Percentiles rank a stretch among this genome's conserved stretches.
Conservation (phyloP, 2,888 invertebrate species). For the Lepetodrilus schrolli region DNA sequence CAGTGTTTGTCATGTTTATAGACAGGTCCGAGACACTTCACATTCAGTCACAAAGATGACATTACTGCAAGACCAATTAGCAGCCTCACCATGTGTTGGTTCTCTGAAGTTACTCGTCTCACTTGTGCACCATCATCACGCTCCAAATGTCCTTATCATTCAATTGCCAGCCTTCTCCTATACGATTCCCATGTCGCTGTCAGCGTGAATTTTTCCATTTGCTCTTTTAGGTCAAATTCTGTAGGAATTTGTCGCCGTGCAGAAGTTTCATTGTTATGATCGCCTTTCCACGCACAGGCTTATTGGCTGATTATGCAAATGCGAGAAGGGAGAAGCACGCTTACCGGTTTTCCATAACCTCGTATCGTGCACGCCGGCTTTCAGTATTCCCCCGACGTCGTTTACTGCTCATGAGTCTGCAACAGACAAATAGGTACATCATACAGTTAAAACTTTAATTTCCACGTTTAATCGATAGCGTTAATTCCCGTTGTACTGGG, state of each 20-base stretch:
- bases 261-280: conserved; percentile 20
- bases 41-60: too few species aligned
- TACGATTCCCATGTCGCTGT: conserved; percentile 12
- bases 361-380: background rate
- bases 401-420: background rate
- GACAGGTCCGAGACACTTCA: too few species aligned
- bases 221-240: conserved; percentile 25
- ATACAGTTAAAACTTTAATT: conserved; percentile 13
- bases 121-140: conserved; percentile 2
- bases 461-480: conserved; percentile 1
- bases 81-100: background rate
- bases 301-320: conserved; percentile 24
- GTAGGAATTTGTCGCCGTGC: conserved; percentile 25
- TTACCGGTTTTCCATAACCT: conserved; percentile 12
- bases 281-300: background rate
- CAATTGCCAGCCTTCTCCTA: background rate
- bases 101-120: background rate
- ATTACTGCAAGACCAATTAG: background rate
- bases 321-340: background rate
- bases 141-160: conserved; percentile 11
- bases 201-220: conserved; percentile 10
- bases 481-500: too few species aligned
- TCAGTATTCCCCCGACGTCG: background rate
- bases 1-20: too few species aligned
- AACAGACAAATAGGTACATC: conserved; percentile 9